Percentiles rank a stretch among this genome's conserved stretches.
Evolutionary conservation across 2,888 invertebrate genomes (phyloP).

Genomic region (Pandemis cinnamomeana): DNA sequence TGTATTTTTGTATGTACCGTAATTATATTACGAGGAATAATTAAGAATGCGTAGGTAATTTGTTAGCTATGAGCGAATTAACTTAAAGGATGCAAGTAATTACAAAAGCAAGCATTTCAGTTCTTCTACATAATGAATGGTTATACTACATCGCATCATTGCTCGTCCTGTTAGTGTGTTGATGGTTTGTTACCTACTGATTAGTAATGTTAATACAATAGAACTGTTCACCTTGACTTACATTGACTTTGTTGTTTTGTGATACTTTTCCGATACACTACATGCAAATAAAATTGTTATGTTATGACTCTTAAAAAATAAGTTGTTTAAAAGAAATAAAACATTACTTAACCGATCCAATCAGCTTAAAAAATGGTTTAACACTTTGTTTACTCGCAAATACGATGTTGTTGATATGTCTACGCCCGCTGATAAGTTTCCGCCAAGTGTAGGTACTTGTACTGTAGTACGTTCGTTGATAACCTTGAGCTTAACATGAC

Average conservation of each 20-base stretch:
- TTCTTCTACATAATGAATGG: conserved; percentile 3
- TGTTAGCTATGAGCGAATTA: conserved; percentile 3
- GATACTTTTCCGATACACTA: not conserved
- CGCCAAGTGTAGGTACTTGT: conserved; percentile 42
- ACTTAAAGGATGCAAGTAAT: not conserved
- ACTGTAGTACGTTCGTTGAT: conserved; percentile 47
- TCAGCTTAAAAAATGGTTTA: conserved; percentile 18
- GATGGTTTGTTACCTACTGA: not conserved
- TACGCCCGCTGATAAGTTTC: conserved; percentile 56
- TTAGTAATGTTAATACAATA: conserved; percentile 11
- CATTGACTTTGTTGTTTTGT: conserved; percentile 8
- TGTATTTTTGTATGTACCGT: not conserved
- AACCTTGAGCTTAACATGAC: conserved; percentile 66
- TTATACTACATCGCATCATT: conserved; percentile 19
- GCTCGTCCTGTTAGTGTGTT: conserved; percentile 12
- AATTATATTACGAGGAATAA: not conserved
- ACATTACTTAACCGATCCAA: not conserved
- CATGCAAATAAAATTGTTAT: not conserved
- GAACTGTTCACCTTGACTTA: conserved; percentile 16
- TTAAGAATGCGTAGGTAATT: not conserved
- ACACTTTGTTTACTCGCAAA: conserved; percentile 46
- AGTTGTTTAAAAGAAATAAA: not conserved
- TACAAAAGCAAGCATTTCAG: not conserved
- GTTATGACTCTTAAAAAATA: not conserved
- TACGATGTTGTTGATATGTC: conserved; percentile 50